A percentile compares a stretch with the other conserved stretches of the same genome.
phyloP scores from a whole-genome alignment of 2,888 invertebrate species.

The Ptychoptera contaminata region DNA sequence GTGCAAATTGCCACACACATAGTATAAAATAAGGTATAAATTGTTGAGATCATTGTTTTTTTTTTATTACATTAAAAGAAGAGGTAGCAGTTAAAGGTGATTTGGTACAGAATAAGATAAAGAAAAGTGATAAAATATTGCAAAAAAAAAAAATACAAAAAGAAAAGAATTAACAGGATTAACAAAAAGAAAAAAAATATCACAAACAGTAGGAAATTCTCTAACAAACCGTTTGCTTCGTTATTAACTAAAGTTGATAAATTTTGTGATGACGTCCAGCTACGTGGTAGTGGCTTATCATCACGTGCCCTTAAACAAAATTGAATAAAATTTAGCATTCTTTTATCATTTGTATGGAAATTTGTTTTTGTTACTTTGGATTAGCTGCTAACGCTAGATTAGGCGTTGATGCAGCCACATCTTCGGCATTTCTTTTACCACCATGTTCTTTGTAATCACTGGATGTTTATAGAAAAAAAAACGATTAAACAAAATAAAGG shows the following conservation, averaged over 20 bases:
- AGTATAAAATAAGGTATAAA: too few species aligned
- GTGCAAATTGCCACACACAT: too few species aligned
- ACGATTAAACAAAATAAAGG: too few species aligned
- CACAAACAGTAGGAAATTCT: not conserved
- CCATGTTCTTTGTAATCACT: slow-evolving; percentile 79
- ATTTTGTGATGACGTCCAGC: slow-evolving; percentile 66
- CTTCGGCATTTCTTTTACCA: slow-evolving; percentile 51
- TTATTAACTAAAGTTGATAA: slow-evolving; percentile 25
- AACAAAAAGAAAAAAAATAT: not conserved
- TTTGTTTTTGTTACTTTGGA: slow-evolving; percentile 32
- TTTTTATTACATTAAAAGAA: too few species aligned
- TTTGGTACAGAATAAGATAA: too few species aligned
- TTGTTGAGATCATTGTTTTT: too few species aligned
- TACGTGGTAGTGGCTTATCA: slow-evolving; percentile 34
- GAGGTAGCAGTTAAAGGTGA: too few species aligned
- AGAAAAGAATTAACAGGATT: not conserved
- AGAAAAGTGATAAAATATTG: too few species aligned
- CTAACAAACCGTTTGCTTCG: slow-evolving; percentile 18
- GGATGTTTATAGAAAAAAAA: too few species aligned
- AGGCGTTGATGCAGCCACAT: slow-evolving; percentile 59
- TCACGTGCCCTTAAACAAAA: slow-evolving; percentile 30
- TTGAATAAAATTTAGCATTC: not conserved
- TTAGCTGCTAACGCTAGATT: slow-evolving; percentile 50
- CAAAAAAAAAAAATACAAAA: not conserved
- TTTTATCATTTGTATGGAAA: not conserved